phyloP scores from a whole-genome alignment of 2,888 invertebrate genomes.

The Mythimna lalbum region DNA sequence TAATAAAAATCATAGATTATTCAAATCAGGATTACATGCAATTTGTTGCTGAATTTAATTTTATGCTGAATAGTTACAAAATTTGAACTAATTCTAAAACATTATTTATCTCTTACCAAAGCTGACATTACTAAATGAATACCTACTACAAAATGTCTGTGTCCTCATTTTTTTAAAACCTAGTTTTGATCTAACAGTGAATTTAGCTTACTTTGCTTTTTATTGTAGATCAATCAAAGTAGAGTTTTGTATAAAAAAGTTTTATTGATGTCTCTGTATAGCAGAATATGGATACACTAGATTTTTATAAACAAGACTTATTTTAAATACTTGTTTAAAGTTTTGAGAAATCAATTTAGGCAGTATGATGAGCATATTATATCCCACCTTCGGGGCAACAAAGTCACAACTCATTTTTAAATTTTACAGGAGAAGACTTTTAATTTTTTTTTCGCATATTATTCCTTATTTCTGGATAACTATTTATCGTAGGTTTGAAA shows the following conservation, averaged over 20 bases:
- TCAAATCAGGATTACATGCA: background rate
- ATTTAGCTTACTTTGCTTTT: background rate
- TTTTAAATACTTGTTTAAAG: background rate
- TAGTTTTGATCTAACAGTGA: background rate
- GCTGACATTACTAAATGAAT: background rate
- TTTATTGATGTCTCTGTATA: slow-evolving; percentile 9
- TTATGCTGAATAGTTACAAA: background rate
- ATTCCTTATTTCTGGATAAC: too few relatives aligned
- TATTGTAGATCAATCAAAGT: slow-evolving; percentile 3
- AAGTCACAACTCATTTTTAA: too few relatives aligned
- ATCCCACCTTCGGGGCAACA: too few relatives aligned
- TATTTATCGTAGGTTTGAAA: too few relatives aligned
- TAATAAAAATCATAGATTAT: background rate
- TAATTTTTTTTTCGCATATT: too few relatives aligned
- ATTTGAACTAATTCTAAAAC: background rate
- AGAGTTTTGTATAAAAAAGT: background rate
- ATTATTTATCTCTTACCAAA: background rate
- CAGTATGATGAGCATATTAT: background rate
- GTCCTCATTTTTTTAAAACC: slow-evolving; percentile 9
- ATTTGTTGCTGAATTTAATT: background rate
- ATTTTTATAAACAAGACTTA: background rate
- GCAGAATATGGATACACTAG: background rate
- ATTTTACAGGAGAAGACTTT: too few relatives aligned
- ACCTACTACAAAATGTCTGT: background rate
- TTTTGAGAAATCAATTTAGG: background rate